Percentiles rank a stretch among this genome's conserved stretches.
These are phyloP conservation scores for Odontesthes bonariensis DNA, from an alignment of 2,113 vertebrate species.

Conservation along the genomic window DNA sequence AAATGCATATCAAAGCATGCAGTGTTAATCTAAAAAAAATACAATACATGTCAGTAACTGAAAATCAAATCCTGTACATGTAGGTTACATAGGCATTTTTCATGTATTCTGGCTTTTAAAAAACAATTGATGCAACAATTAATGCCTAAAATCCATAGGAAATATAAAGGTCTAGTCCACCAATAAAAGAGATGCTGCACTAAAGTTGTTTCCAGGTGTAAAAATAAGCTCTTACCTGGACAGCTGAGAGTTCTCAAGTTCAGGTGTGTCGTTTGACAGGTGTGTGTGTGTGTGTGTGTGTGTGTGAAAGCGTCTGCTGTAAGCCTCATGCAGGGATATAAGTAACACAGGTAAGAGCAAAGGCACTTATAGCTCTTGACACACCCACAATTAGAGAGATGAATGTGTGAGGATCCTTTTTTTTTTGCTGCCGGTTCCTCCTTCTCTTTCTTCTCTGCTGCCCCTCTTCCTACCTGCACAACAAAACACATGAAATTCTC, in stretches of 20 bases:
- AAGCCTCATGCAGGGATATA: slow-evolving; percentile 58
- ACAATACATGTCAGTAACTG: background rate
- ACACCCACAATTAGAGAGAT: slow-evolving; percentile 69
- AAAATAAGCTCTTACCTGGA: slow-evolving; percentile 67
- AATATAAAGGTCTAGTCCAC: slow-evolving; percentile 27
- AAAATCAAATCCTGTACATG: background rate
- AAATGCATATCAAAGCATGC: too few species aligned
- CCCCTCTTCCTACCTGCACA: slow-evolving; percentile 17
- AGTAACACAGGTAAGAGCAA: slow-evolving; percentile 62
- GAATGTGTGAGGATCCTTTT: slow-evolving; percentile 19
- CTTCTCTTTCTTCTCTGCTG: slow-evolving; percentile 3
- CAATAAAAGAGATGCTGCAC: background rate
- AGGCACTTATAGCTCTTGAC: slow-evolving; percentile 63
- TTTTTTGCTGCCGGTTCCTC: background rate
- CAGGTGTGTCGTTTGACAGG: slow-evolving; percentile 63
- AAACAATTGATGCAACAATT: background rate
- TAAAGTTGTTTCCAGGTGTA: background rate
- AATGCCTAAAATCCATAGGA: background rate
- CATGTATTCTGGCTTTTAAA: background rate
- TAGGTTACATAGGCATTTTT: background rate
- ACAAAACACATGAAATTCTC: background rate
- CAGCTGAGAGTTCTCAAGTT: slow-evolving; percentile 23
- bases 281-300: slow-evolving; percentile 54
- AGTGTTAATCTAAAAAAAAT: too few species aligned
- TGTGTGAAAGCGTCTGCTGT: slow-evolving; percentile 33